Evolutionary conservation across 2,113 vertebrate species (phyloP).

Genomic region (Fulmarus glacialis): DNA sequence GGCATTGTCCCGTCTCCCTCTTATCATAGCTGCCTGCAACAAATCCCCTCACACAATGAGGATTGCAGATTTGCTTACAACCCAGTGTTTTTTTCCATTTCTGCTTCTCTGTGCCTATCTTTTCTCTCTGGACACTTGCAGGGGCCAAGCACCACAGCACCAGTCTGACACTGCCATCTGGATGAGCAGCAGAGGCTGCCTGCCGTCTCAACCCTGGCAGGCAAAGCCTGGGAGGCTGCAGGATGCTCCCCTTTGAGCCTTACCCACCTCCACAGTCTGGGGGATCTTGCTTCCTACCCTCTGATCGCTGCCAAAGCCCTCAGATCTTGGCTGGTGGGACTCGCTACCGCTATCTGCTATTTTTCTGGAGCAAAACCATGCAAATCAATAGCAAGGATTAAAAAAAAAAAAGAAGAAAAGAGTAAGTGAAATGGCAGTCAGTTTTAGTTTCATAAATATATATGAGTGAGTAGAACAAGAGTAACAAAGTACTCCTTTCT

Average conservation of each 20-base stretch:
- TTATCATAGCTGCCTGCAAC: neutral
- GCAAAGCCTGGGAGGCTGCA: neutral
- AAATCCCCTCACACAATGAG: neutral
- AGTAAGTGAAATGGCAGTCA: neutral
- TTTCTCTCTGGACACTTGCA: neutral
- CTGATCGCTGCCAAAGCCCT: neutral
- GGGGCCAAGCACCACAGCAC: neutral
- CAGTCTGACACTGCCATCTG: neutral
- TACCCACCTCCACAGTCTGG: neutral
- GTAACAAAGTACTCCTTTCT: neutral
- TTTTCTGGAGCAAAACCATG: neutral
- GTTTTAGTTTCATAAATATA: constrained; percentile 11
- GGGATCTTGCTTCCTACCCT: neutral
- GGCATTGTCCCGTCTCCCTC: neutral
- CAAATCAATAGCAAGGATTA: neutral
- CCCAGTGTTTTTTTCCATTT: neutral
- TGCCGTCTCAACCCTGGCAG: neutral
- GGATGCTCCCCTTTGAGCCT: neutral
- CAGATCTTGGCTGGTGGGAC: neutral
- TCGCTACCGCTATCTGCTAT: neutral
- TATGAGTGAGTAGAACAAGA: neutral
- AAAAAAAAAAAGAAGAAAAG: neutral
- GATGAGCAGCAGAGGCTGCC: neutral
- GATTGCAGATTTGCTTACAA: neutral
- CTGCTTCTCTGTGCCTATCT: neutral